Evolutionary conservation across 2,113 vertebrate genomes (phyloP).

Genomic region (Mystacornis crossleyi): DNA sequence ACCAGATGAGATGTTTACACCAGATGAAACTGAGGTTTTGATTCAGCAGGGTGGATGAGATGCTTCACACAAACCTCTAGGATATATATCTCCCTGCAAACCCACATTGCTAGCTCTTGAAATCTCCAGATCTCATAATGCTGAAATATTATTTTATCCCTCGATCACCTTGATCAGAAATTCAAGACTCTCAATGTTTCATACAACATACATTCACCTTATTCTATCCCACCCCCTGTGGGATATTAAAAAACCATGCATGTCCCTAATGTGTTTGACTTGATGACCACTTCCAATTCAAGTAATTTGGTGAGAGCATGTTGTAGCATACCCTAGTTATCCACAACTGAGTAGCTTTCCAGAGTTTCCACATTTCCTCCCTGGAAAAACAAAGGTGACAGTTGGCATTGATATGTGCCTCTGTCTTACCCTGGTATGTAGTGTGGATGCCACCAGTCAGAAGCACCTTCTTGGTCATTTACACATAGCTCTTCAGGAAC

Average conservation of each 20-base stretch:
- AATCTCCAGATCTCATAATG: neutral
- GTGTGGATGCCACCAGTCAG: neutral
- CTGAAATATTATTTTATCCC: neutral
- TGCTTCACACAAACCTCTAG: neutral
- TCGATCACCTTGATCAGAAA: neutral
- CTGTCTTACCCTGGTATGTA: fast-evolving
- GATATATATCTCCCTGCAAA: neutral
- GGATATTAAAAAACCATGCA: neutral
- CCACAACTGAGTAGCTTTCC: neutral
- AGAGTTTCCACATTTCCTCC: neutral
- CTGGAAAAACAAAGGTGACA: neutral
- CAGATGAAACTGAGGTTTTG: neutral
- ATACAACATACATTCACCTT: neutral
- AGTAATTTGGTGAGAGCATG: neutral
- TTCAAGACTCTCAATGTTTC: neutral
- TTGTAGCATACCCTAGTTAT: neutral
- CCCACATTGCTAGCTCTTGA: neutral
- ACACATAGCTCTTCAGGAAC: neutral
- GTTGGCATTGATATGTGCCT: neutral
- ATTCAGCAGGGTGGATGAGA: neutral
- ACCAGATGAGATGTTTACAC: neutral
- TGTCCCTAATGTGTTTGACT: neutral
- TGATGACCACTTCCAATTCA: neutral
- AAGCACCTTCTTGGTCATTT: neutral
- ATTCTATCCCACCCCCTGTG: neutral